Percentiles rank a stretch among this genome's conserved stretches.
Conservation (phyloP, 2,797 vertebrate species). For the Moxostoma hubbsi region DNA sequence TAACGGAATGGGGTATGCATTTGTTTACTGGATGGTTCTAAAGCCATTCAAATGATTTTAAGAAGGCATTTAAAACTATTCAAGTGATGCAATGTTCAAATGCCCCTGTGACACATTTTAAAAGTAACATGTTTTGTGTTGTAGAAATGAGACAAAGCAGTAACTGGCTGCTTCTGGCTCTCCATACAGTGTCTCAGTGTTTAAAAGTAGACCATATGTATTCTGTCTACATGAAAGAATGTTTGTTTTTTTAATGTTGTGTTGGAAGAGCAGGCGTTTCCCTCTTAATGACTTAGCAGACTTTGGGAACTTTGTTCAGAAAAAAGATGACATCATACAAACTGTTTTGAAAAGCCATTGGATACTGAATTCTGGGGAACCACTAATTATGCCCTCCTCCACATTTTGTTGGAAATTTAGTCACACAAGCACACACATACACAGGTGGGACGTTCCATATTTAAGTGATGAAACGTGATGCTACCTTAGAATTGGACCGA, state of each 20-base stretch:
- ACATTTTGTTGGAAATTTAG: not conserved
- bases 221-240: not conserved
- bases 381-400: not conserved
- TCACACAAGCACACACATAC: not conserved
- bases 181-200: too few species aligned
- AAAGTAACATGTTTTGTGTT: too few species aligned
- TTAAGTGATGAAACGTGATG: too few species aligned
- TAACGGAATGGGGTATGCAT: too few species aligned
- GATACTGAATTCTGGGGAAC: conserved; percentile 8
- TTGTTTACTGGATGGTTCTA: too few species aligned
- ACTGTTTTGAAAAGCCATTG: conserved; percentile 6
- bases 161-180: too few species aligned
- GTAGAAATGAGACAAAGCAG: too few species aligned
- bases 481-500: too few species aligned
- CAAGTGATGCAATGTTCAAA: too few species aligned
- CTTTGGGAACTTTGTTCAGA: conserved; percentile 8
- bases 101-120: too few species aligned
- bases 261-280: not conserved
- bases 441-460: not conserved
- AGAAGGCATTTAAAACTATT: too few species aligned
- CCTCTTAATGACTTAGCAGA: not conserved
- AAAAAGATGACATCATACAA: not conserved
- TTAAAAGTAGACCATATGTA: not conserved
- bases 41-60: too few species aligned
- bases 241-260: not conserved